Percentiles rank a stretch among this genome's conserved stretches.
Evolutionary conservation across 1,140 invertebrate species (phyloP).

Genomic region (Ephestia elutella): DNA sequence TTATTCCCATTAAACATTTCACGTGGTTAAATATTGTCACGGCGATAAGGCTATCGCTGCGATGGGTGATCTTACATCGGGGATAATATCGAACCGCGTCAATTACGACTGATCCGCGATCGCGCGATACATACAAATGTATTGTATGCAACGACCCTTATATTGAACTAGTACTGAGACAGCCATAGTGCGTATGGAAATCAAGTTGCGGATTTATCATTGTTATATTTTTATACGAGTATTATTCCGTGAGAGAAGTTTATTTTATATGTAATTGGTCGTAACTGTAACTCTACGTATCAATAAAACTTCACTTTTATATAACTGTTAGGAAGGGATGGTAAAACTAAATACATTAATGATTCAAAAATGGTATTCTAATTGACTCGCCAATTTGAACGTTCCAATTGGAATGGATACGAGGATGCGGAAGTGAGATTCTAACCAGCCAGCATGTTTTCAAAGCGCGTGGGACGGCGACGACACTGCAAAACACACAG

Average conservation of each 20-base stretch:
- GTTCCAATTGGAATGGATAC: slow-evolving; percentile 24
- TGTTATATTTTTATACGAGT: background rate
- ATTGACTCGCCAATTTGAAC: background rate
- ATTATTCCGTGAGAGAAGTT: too few relatives aligned
- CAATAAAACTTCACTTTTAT: too few relatives aligned
- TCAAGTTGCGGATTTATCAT: background rate
- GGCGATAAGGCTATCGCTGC: slow-evolving; percentile 51
- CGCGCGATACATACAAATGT: slow-evolving; percentile 62
- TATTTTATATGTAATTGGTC: too few relatives aligned
- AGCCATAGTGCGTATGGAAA: background rate
- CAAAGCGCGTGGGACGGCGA: slow-evolving; percentile 46
- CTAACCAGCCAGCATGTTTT: slow-evolving; percentile 39
- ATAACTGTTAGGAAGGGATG: too few relatives aligned
- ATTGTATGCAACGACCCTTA: slow-evolving; percentile 55
- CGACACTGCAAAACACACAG: slow-evolving; percentile 27
- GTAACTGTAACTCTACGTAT: too few relatives aligned
- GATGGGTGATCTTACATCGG: slow-evolving; percentile 57
- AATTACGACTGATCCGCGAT: slow-evolving; percentile 63
- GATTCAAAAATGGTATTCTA: background rate
- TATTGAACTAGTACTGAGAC: slow-evolving; percentile 22
- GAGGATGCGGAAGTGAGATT: slow-evolving; percentile 47
- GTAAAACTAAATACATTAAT: too few relatives aligned
- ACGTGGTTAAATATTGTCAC: slow-evolving; percentile 49
- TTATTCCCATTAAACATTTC: slow-evolving; percentile 53
- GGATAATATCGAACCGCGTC: slow-evolving; percentile 68